Evolutionary conservation across 2,888 invertebrate genomes (phyloP), one percentile per base, ranked within the genome.

Genomic region (Bembecia ichneumoniformis): DNA sequence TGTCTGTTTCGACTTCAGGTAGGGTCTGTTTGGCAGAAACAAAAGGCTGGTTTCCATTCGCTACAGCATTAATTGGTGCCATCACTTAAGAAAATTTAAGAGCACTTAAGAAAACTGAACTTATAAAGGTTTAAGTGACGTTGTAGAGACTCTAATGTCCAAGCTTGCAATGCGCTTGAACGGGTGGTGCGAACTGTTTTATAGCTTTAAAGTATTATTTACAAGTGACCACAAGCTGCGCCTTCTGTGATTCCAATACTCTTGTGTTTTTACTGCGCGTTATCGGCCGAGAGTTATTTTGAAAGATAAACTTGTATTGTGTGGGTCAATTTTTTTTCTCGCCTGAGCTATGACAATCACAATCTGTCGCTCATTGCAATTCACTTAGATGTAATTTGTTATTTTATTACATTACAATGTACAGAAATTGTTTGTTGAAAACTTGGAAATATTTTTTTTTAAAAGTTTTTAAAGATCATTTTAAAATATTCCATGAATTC

Each of bases 1-100:
- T 67, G 53, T 86, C 87, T 0, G 71, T 68, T 53, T 83, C 79
- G 7, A 83, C 77, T 71, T 86, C 86, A 35, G 86, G 86, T 17
- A 86, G 60, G 17, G 68, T 63, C 60, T 78, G 63, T 58, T 83
- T 86, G 3, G 72, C 76, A 4, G 77, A 63, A 52, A 71, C 64
- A 53, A 65, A 77, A 50, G 57, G 59, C 58, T 78, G 76, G 54
- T 64, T 62, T 47, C 67, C 77, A 49, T 75, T 77, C n/a, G 79
- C 55, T 49, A 75, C 69, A 54, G 67, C 77, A 60, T 82, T 83
- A 40, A 82, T 72, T 35, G 87, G 84, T 55, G 84, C 80, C 87
- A 86, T 87, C 74, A 75, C 78, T 74, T 28, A 28, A 28, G 9
- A 28, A 28, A 28, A 28, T 9, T 28, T 28, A 28, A 28, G 9